phyloP scores from a whole-genome alignment of 2,113 vertebrate genomes.

The Calidris pygmaea region DNA sequence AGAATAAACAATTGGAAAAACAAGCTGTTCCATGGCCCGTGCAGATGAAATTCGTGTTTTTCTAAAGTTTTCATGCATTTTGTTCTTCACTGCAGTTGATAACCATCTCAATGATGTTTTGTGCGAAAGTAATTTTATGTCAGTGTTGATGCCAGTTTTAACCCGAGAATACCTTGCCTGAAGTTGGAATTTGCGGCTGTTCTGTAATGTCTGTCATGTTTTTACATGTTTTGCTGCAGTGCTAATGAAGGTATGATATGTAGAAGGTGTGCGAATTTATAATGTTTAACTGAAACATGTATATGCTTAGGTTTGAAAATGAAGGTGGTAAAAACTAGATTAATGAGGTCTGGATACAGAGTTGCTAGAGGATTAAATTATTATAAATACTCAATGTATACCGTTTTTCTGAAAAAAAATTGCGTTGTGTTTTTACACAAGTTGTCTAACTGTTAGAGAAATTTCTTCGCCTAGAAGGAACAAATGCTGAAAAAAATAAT shows the following conservation, averaged over 20 bases:
- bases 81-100: conserved; percentile 16
- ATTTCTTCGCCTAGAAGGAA: conserved; percentile 34
- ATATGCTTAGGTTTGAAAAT: conserved; percentile 37
- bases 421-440: not conserved
- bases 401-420: not conserved
- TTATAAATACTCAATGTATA: not conserved
- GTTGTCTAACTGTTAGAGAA: not conserved
- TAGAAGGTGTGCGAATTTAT: conserved; percentile 56
- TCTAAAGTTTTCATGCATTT: not conserved
- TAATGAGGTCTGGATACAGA: conserved; percentile 39
- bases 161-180: conserved; percentile 42
- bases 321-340: conserved; percentile 29
- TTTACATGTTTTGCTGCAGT: conserved; percentile 62
- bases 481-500: conserved; percentile 18
- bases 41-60: not conserved
- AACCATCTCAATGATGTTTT: conserved; percentile 37
- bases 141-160: conserved; percentile 61
- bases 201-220: conserved; percentile 67
- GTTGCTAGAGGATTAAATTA: conserved; percentile 6
- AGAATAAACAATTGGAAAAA: not conserved
- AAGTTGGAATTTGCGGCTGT: conserved; percentile 52
- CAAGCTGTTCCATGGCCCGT: not conserved
- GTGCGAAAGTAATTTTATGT: conserved; percentile 1
- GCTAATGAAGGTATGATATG: conserved; percentile 30
- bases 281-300: conserved; percentile 44